These are phyloP conservation scores for Mesorhabditis sp. DNA, from an alignment of 2,888 invertebrate genomes.

Conservation along the genomic window DNA sequence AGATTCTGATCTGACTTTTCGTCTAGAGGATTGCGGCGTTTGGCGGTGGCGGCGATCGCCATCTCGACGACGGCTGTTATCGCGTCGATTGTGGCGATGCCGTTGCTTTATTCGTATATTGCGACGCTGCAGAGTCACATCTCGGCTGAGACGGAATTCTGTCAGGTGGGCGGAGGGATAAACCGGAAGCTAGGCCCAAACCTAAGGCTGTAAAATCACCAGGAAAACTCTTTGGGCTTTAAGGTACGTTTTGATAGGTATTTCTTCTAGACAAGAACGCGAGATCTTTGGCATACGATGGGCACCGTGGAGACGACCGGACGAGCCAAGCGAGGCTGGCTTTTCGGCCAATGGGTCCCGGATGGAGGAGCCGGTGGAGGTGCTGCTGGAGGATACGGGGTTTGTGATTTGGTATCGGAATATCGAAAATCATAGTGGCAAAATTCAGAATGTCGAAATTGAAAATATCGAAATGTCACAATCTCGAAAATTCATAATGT, in stretches of 20 bases:
- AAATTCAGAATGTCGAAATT: too few relatives aligned
- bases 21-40: neutral
- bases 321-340: slow-evolving; percentile 33
- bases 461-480: too few relatives aligned
- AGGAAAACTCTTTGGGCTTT: neutral
- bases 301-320: neutral
- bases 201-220: neutral
- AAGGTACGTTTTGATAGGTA: neutral
- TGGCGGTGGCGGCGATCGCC: neutral
- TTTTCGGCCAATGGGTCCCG: slow-evolving; percentile 36
- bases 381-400: slow-evolving; percentile 37
- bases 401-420: neutral
- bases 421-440: too few relatives aligned
- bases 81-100: slow-evolving; percentile 5
- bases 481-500: too few relatives aligned
- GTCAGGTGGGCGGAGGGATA: slow-evolving; percentile 1
- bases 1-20: too few relatives aligned
- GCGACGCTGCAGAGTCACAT: neutral
- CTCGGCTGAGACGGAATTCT: neutral
- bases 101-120: neutral
- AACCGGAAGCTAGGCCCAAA: neutral
- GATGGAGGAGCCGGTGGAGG: slow-evolving; percentile 32
- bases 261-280: neutral
- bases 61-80: neutral
- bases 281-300: slow-evolving; percentile 3